phyloP scores from a whole-genome alignment of 2,113 vertebrate genomes.

The Lynx canadensis region DNA sequence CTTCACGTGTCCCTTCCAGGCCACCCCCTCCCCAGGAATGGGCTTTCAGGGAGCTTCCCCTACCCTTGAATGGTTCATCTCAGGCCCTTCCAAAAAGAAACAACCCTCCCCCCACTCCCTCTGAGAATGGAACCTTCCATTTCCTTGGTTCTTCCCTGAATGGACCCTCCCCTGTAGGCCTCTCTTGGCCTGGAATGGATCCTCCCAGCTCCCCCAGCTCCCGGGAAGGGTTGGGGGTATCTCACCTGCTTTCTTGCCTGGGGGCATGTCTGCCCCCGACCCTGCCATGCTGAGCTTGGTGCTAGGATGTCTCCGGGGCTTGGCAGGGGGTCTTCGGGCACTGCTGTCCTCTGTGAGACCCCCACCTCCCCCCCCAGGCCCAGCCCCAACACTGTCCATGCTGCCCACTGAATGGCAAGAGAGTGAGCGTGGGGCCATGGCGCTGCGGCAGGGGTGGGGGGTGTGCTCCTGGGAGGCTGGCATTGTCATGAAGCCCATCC shows the following conservation, averaged over 20 bases:
- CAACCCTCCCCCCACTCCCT: background rate
- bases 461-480: constrained; percentile 95
- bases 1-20: background rate
- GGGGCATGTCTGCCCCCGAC: constrained; percentile 80
- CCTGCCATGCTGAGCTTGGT: constrained; percentile 92
- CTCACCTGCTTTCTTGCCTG: constrained; percentile 83
- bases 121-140: constrained; percentile 69
- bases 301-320: constrained; percentile 93
- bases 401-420: constrained; percentile 94
- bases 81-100: constrained; percentile 47
- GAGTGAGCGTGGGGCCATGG: constrained; percentile 94
- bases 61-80: constrained; percentile 62
- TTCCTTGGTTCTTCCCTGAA: constrained; percentile 60
- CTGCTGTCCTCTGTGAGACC: constrained; percentile 88
- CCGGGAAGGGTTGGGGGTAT: background rate
- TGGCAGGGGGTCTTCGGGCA: constrained; percentile 89
- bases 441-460: constrained; percentile 92
- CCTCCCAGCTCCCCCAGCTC: constrained; percentile 14
- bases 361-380: constrained; percentile 73
- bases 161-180: constrained; percentile 46
- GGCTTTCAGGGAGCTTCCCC: constrained; percentile 27
- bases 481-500: constrained; percentile 98
- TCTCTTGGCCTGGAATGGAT: constrained; percentile 47
- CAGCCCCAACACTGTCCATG: constrained; percentile 84
- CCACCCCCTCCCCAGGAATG: background rate